phyloP scores from a whole-genome alignment of 1,140 invertebrate genomes.

The Sinonovacula constricta region DNA sequence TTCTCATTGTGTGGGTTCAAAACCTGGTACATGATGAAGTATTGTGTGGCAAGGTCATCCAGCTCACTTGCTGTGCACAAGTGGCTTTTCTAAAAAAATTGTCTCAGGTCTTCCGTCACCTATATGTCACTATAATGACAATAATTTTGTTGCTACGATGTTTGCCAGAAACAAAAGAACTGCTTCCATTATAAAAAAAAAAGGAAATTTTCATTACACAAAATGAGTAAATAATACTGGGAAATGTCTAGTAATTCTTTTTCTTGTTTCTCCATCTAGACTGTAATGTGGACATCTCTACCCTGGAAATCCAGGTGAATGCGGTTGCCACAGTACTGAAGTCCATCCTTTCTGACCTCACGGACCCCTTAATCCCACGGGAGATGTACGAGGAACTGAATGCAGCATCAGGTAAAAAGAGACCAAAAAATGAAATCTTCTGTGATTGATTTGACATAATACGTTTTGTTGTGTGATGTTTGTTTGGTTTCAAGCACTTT shows the following conservation, averaged over 20 bases:
- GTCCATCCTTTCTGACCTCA: conserved; percentile 90
- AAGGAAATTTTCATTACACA: neutral
- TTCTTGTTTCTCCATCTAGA: conserved; percentile 85
- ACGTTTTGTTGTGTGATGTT: too few relatives aligned
- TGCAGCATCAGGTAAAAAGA: conserved; percentile 94
- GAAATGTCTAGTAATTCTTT: neutral
- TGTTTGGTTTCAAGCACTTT: too few relatives aligned
- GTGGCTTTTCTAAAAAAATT: too few relatives aligned
- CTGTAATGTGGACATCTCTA: conserved; percentile 82
- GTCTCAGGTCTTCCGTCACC: too few relatives aligned
- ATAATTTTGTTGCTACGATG: neutral
- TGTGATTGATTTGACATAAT: too few relatives aligned
- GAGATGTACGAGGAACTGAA: conserved; percentile 94
- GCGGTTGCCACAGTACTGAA: conserved; percentile 97
- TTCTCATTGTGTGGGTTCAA: too few relatives aligned
- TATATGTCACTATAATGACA: too few relatives aligned
- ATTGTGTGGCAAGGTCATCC: too few relatives aligned
- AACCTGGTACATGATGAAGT: too few relatives aligned
- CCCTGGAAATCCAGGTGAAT: conserved; percentile 94
- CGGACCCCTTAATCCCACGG: conserved; percentile 93
- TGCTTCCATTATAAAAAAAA: neutral
- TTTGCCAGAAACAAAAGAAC: neutral
- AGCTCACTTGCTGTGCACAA: too few relatives aligned
- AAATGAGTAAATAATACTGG: neutral
- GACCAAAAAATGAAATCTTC: too few relatives aligned